Conservation (phyloP, 2,888 invertebrate species). For the Volucella inanis region DNA sequence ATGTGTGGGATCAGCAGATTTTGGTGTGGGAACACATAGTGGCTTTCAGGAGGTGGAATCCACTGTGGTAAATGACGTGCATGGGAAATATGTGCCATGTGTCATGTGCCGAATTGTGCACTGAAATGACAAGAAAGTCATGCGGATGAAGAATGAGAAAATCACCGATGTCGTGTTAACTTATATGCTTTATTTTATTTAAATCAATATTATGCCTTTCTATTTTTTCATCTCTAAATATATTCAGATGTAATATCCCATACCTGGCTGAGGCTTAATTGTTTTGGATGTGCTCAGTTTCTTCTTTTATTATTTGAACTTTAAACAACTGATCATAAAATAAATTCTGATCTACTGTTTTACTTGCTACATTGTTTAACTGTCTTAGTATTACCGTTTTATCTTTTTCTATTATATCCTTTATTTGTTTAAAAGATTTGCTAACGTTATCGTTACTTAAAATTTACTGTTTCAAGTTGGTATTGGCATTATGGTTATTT, state of each 20-base stretch:
- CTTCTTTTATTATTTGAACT: constrained; percentile 1
- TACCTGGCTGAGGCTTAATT: constrained; percentile 10
- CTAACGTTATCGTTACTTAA: constrained; percentile 21
- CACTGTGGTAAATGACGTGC: too few species aligned
- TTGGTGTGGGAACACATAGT: too few species aligned
- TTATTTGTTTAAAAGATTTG: constrained; percentile 2
- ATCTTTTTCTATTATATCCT: constrained; percentile 31
- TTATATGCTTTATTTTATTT: not conserved
- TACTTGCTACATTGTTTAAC: not conserved
- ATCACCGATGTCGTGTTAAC: too few species aligned
- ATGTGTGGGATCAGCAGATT: too few species aligned
- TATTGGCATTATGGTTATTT: constrained; percentile 32
- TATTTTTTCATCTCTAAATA: constrained; percentile 7
- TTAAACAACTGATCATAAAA: constrained; percentile 19
- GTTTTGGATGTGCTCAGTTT: not conserved
- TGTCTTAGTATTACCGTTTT: not conserved
- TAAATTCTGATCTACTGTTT: not conserved
- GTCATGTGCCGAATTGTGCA: too few species aligned
- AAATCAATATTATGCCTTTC: constrained; percentile 14
- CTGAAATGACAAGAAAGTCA: too few species aligned
- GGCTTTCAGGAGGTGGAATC: too few species aligned
- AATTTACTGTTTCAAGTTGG: constrained; percentile 11
- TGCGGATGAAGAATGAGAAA: too few species aligned
- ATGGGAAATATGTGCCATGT: too few species aligned
- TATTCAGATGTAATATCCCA: constrained; percentile 7